Conservation (phyloP, 2,113 vertebrate species). For the Mastomys natalensis region DNA sequence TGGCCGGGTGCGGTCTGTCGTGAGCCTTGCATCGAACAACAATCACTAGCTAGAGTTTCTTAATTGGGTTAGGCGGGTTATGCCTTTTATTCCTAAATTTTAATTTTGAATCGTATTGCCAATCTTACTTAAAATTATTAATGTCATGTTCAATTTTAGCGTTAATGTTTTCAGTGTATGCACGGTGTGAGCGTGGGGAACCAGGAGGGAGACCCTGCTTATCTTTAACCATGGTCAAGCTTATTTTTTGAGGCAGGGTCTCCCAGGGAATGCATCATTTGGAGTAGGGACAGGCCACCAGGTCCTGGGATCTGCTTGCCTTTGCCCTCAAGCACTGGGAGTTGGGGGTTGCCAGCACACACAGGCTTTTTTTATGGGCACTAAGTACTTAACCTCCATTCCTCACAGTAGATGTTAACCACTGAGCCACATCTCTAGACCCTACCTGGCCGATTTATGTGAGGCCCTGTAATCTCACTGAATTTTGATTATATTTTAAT, state of each 20-base stretch:
- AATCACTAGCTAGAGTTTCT: background rate
- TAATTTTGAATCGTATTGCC: background rate
- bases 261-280: background rate
- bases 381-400: background rate
- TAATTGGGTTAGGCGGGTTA: background rate
- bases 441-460: constrained; percentile 17
- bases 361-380: background rate
- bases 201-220: background rate
- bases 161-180: background rate
- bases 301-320: background rate
- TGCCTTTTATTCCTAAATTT: background rate
- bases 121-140: constrained; percentile 34
- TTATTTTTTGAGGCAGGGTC: background rate
- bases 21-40: too few species aligned
- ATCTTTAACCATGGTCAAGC: too few species aligned
- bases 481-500: constrained; percentile 44
- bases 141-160: background rate
- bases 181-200: background rate
- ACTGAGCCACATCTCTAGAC: too few species aligned
- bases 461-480: background rate
- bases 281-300: background rate
- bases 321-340: background rate
- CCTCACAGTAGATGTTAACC: background rate
- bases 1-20: too few species aligned
- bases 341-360: too few species aligned